phyloP scores from a whole-genome alignment of 2,888 invertebrate species.

The Teleiodes luculella region DNA sequence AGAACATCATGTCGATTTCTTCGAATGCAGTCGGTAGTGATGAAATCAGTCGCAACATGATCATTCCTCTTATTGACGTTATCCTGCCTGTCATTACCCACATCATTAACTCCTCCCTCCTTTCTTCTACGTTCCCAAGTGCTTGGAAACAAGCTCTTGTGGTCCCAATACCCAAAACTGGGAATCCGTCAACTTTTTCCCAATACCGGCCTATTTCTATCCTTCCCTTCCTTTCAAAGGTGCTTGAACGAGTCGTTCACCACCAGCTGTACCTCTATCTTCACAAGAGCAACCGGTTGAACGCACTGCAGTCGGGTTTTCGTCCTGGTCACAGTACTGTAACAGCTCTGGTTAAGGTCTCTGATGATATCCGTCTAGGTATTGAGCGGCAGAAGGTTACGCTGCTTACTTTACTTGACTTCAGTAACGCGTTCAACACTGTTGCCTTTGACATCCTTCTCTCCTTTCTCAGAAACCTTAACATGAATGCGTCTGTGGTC shows the following conservation, averaged over 20 bases:
- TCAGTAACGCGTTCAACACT: neutral
- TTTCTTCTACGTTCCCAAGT: constrained; percentile 13
- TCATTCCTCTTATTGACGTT: constrained; percentile 18
- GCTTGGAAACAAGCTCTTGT: constrained; percentile 15
- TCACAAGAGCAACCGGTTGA: neutral
- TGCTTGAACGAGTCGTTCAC: neutral
- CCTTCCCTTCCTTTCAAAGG: neutral
- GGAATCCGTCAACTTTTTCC: neutral
- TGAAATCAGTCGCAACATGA: constrained; percentile 20
- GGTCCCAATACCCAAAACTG: constrained; percentile 20
- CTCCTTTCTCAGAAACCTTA: neutral
- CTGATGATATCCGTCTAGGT: neutral
- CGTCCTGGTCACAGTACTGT: constrained; percentile 4
- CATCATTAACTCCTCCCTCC: constrained; percentile 20
- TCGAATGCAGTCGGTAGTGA: constrained; percentile 23
- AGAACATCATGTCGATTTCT: constrained; percentile 13
- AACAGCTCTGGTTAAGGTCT: neutral
- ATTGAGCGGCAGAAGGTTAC: neutral
- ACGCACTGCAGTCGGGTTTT: neutral
- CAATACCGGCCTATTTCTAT: neutral
- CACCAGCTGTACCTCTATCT: neutral
- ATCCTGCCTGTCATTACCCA: constrained; percentile 15
- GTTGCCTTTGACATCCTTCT: constrained; percentile 2
- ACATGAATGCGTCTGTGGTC: neutral
- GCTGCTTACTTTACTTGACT: neutral